Conservation (phyloP, 2,113 vertebrate species). For the Aphyosemion australe region DNA sequence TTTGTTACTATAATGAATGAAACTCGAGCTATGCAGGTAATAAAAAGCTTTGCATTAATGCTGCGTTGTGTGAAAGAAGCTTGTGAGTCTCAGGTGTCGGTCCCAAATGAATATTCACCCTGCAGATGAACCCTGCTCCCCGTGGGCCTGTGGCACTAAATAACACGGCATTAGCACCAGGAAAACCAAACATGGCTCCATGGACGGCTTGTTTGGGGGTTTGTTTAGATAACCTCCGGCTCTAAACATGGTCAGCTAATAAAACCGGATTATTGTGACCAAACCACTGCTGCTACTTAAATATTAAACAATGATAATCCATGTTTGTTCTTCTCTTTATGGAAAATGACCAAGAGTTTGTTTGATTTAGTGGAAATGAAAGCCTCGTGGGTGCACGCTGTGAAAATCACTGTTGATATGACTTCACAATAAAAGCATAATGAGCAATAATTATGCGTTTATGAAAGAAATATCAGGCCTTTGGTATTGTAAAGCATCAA, state of each 20-base stretch:
- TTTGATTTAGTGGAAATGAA: constrained; percentile 10
- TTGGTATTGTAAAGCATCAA: too few relatives aligned
- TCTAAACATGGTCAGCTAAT: constrained; percentile 50
- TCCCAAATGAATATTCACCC: constrained; percentile 86
- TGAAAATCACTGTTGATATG: neutral
- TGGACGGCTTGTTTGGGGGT: constrained; percentile 46
- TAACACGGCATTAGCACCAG: constrained; percentile 57
- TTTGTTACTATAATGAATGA: constrained; percentile 2
- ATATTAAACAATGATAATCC: constrained; percentile 30
- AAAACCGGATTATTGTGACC: constrained; percentile 67
- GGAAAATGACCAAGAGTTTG: neutral
- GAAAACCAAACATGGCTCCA: constrained; percentile 57
- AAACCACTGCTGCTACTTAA: constrained; percentile 67
- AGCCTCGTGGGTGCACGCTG: neutral
- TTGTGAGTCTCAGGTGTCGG: constrained; percentile 84
- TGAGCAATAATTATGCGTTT: too few relatives aligned
- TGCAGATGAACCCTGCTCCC: constrained; percentile 76
- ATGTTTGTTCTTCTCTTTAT: constrained; percentile 11
- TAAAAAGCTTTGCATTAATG: constrained; percentile 27
- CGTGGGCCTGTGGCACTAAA: constrained; percentile 66
- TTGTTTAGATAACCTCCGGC: constrained; percentile 73
- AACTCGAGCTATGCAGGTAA: constrained; percentile 43
- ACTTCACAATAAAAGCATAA: neutral
- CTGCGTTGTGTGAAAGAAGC: constrained; percentile 42
- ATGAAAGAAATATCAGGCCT: too few relatives aligned